These are phyloP conservation scores for Drosophila stalkeri DNA, from an alignment of 2,888 invertebrate genomes.

Conservation along the genomic window DNA sequence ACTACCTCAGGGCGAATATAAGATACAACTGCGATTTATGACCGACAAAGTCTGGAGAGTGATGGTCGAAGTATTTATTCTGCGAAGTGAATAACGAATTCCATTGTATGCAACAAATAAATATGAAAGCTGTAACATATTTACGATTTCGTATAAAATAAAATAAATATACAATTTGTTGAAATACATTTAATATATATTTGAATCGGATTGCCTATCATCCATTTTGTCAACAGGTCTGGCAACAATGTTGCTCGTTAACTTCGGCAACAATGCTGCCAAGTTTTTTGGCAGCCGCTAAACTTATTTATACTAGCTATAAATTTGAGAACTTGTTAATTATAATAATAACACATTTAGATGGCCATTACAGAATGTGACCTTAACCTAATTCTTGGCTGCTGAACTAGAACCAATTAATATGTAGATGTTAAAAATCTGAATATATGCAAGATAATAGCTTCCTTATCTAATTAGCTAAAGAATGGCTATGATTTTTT, in stretches of 20 bases:
- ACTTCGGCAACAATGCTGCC: not conserved
- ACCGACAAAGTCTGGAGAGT: conserved; percentile 9
- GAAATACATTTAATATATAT: not conserved
- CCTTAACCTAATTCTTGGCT: conserved; percentile 7
- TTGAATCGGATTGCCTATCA: not conserved
- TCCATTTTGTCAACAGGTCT: not conserved
- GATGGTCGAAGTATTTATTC: conserved; percentile 17
- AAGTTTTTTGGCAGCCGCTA: not conserved
- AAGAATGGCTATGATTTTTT: not conserved
- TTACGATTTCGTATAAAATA: not conserved
- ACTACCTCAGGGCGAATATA: conserved; percentile 45
- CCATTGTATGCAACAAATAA: not conserved
- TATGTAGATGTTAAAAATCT: not conserved
- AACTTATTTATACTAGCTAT: not conserved
- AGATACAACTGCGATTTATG: conserved; percentile 30
- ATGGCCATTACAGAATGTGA: not conserved
- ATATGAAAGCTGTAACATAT: not conserved
- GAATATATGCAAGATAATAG: not conserved
- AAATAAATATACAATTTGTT: not conserved
- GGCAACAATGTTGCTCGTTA: conserved; percentile 4
- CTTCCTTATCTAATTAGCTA: not conserved
- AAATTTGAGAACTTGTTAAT: conserved; percentile 1
- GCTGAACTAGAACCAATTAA: not conserved
- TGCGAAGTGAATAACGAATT: conserved; percentile 19
- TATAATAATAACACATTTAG: not conserved